Conservation (phyloP, 2,888 invertebrate species). For the Stenchaetothrips biformis region DNA sequence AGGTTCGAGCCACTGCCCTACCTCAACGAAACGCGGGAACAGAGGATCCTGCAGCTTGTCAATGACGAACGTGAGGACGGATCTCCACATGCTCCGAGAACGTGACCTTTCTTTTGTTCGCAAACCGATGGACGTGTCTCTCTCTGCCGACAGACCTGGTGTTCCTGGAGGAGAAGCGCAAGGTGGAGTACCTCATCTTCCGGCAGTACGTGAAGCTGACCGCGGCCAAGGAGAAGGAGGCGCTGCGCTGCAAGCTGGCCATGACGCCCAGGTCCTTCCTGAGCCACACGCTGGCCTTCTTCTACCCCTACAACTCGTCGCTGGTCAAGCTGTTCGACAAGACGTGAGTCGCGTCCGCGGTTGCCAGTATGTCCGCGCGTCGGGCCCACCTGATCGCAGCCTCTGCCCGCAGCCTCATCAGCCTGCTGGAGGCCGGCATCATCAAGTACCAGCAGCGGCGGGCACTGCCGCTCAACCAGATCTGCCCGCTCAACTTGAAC, state of each 20-base stretch:
- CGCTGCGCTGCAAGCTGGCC: slow-evolving; percentile 69
- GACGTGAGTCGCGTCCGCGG: slow-evolving; percentile 63
- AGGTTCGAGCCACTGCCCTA: background rate
- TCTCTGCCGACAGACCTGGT: slow-evolving; percentile 47
- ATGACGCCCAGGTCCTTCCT: slow-evolving; percentile 65
- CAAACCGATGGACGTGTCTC: slow-evolving; percentile 4
- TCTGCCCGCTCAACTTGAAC: slow-evolving; percentile 75
- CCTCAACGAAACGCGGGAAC: slow-evolving; percentile 44
- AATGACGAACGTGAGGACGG: slow-evolving; percentile 25
- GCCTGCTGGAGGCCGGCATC: slow-evolving; percentile 63
- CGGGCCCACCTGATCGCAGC: too few relatives aligned
- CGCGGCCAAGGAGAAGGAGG: slow-evolving; percentile 53
- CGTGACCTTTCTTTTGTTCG: slow-evolving; percentile 38
- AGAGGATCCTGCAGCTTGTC: slow-evolving; percentile 32
- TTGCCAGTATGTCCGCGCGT: too few relatives aligned
- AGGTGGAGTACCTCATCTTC: slow-evolving; percentile 65
- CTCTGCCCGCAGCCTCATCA: slow-evolving; percentile 36
- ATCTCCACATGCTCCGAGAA: slow-evolving; percentile 46
- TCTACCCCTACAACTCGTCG: slow-evolving; percentile 59
- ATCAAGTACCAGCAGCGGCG: slow-evolving; percentile 59
- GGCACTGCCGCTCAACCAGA: slow-evolving; percentile 66
- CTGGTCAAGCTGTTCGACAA: slow-evolving; percentile 60
- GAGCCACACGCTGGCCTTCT: slow-evolving; percentile 64
- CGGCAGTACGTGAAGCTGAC: slow-evolving; percentile 63
- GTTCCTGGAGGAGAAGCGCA: slow-evolving; percentile 65